Percentiles rank a stretch among this genome's conserved stretches.
phyloP scores from a whole-genome alignment of 2,113 vertebrate genomes.

The Ctenomys sociabilis region DNA sequence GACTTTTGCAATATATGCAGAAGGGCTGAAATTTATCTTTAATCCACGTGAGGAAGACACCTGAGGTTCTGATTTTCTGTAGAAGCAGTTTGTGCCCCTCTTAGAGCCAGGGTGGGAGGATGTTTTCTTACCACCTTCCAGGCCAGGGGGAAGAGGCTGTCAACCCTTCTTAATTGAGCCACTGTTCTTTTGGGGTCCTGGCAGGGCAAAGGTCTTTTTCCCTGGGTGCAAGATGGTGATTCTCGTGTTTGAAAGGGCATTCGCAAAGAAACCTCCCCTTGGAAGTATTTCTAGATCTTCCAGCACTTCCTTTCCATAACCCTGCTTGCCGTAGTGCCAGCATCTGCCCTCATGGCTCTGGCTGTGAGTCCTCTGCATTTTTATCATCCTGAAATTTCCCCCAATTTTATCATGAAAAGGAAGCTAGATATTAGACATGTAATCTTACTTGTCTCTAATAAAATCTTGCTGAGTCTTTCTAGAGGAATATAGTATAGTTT shows the following conservation, averaged over 20 bases:
- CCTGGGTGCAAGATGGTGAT: not conserved
- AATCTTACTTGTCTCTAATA: not conserved
- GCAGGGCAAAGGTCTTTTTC: not conserved
- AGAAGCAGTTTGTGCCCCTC: not conserved
- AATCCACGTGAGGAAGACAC: not conserved
- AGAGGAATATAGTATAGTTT: not conserved
- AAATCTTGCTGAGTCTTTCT: not conserved
- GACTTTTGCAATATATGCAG: not conserved
- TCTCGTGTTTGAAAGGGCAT: not conserved
- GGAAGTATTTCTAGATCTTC: not conserved
- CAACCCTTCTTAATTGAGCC: not conserved
- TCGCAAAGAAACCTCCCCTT: not conserved
- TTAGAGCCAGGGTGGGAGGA: not conserved
- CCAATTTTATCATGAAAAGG: not conserved
- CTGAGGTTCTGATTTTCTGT: not conserved
- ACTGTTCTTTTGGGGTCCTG: too few species aligned
- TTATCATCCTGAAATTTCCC: not conserved
- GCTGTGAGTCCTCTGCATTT: not conserved
- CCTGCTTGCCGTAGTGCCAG: rapidly evolving
- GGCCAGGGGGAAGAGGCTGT: not conserved
- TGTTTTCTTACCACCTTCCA: not conserved
- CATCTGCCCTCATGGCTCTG: not conserved
- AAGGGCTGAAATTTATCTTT: not conserved
- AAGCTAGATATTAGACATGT: not conserved
- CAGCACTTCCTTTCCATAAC: not conserved